These are phyloP conservation scores for Helicorthomorpha holstii DNA, from an alignment of 1,140 invertebrate species.

Conservation along the genomic window DNA sequence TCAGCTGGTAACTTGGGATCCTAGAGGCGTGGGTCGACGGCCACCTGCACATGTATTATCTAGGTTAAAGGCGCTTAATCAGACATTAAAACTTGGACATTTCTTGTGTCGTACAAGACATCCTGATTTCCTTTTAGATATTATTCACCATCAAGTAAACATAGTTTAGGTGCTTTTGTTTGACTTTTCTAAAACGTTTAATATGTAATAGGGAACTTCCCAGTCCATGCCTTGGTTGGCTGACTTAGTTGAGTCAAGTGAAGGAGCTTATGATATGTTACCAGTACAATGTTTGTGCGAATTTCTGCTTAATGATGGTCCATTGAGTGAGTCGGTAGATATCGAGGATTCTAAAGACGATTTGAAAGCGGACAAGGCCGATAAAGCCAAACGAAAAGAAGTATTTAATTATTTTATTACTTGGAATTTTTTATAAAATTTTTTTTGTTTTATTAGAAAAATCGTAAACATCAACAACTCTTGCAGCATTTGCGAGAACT, in stretches of 20 bases:
- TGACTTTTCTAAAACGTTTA: neutral
- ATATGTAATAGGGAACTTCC: constrained; percentile 37
- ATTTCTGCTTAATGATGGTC: constrained; percentile 57
- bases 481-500: constrained; percentile 47
- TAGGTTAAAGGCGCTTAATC: constrained; percentile 59
- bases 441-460: constrained; percentile 26
- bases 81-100: constrained; percentile 65
- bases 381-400: constrained; percentile 16
- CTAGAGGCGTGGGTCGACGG: constrained; percentile 54
- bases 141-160: constrained; percentile 59
- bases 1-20: constrained; percentile 61
- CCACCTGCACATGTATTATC: constrained; percentile 62
- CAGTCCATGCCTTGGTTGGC: constrained; percentile 94
- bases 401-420: constrained; percentile 9
- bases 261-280: constrained; percentile 64
- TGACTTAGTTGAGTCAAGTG: constrained; percentile 79
- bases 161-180: neutral
- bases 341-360: constrained; percentile 13
- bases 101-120: constrained; percentile 71
- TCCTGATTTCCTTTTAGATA: constrained; percentile 81
- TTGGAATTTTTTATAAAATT: constrained; percentile 2
- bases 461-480: constrained; percentile 59
- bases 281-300: constrained; percentile 93
- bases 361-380: constrained; percentile 20
- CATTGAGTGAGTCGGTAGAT: constrained; percentile 4